These are phyloP conservation scores for Calliopum simillimum DNA, from an alignment of 2,888 invertebrate genomes.

Conservation along the genomic window DNA sequence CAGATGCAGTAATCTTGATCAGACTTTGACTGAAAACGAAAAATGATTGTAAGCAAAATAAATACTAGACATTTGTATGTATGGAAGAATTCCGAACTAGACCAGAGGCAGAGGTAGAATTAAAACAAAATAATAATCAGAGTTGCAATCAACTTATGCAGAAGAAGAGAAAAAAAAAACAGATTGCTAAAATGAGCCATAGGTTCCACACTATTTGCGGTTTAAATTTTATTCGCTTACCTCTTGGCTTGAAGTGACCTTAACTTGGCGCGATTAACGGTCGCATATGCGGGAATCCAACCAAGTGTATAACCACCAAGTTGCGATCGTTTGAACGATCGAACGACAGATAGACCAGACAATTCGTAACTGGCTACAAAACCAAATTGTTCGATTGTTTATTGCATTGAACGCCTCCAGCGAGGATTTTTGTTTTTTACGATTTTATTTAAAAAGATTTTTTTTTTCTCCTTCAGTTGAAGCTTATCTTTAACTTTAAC, in stretches of 20 bases:
- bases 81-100: background rate
- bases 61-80: constrained; percentile 1
- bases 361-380: background rate
- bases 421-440: background rate
- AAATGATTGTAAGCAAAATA: too few relatives aligned
- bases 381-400: constrained; percentile 23
- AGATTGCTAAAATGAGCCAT: too few relatives aligned
- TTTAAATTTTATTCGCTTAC: too few relatives aligned
- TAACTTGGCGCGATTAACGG: constrained; percentile 19
- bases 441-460: too few relatives aligned
- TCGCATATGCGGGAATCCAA: constrained; percentile 25
- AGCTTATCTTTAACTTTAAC: too few relatives aligned
- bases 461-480: too few relatives aligned
- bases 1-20: background rate
- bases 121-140: background rate
- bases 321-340: constrained; percentile 3
- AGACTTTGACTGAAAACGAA: too few relatives aligned
- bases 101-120: background rate
- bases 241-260: background rate
- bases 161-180: too few relatives aligned
- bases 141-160: too few relatives aligned
- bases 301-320: background rate
- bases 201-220: too few relatives aligned
- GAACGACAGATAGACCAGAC: constrained; percentile 15
- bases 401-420: constrained; percentile 38